These are phyloP conservation scores for Stenchaetothrips biformis DNA, from an alignment of 2,888 invertebrate species.

Conservation along the genomic window DNA sequence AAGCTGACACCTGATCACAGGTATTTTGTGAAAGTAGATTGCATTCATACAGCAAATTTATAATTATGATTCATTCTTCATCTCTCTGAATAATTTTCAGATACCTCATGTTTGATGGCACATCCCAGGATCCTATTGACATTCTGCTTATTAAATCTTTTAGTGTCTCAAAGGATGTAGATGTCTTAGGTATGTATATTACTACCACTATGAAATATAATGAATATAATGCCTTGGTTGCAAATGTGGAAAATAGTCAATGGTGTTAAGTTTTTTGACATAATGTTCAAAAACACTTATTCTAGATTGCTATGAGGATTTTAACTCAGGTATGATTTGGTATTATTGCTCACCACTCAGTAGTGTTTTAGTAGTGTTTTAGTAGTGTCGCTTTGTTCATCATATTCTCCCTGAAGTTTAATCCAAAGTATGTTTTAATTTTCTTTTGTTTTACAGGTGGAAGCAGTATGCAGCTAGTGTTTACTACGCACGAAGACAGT, in stretches of 20 bases:
- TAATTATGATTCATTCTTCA: not conserved
- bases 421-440: not conserved
- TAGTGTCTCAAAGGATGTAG: constrained; percentile 32
- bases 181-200: not conserved
- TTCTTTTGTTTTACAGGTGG: constrained; percentile 28
- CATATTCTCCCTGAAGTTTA: not conserved
- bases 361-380: too few species aligned
- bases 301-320: constrained; percentile 10
- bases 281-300: not conserved
- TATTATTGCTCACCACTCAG: not conserved
- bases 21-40: constrained; percentile 29
- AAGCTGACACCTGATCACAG: constrained; percentile 39
- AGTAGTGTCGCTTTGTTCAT: not conserved
- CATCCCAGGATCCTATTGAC: constrained; percentile 33
- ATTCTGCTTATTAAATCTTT: constrained; percentile 32
- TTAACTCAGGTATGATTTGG: constrained; percentile 2
- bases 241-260: too few species aligned
- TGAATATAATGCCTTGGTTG: too few species aligned
- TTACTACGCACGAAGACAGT: constrained; percentile 29
- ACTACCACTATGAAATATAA: too few species aligned
- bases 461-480: constrained; percentile 33
- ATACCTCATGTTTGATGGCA: constrained; percentile 35
- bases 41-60: not conserved
- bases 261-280: not conserved
- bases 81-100: constrained; percentile 30